Conservation (phyloP, 2,113 vertebrate species). For the Coptodon rendalli region DNA sequence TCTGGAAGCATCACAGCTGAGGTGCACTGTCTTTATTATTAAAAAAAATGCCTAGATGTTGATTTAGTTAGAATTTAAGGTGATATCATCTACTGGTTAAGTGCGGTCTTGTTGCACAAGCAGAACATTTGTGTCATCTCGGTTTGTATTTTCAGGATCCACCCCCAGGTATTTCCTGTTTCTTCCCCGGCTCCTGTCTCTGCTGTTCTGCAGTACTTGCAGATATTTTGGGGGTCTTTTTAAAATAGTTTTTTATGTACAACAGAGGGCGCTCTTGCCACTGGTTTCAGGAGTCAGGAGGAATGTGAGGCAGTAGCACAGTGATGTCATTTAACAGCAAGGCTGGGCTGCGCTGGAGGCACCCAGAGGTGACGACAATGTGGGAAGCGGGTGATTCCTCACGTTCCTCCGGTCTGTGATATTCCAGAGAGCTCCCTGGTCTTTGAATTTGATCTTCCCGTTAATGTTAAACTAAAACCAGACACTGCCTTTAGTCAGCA, state of each 20-base stretch:
- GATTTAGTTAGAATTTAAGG: background rate
- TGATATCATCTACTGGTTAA: background rate
- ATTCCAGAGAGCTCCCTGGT: background rate
- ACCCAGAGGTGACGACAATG: background rate
- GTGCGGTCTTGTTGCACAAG: fast-evolving
- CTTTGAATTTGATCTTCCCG: background rate
- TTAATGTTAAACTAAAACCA: background rate
- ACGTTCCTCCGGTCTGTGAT: background rate
- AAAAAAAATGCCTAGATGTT: background rate
- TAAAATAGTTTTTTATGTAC: background rate
- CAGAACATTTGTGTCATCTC: background rate
- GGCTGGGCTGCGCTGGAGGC: constrained; percentile 10
- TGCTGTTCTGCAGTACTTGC: background rate
- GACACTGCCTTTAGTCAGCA: background rate
- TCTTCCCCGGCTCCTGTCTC: background rate
- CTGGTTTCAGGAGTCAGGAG: constrained; percentile 7
- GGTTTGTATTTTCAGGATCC: background rate
- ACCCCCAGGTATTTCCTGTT: constrained; percentile 31
- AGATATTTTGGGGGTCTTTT: background rate
- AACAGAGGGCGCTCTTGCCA: constrained; percentile 45
- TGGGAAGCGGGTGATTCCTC: constrained; percentile 23
- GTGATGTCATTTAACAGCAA: constrained; percentile 52
- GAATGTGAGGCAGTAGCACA: constrained; percentile 55
- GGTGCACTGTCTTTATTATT: background rate
- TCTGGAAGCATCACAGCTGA: background rate